phyloP scores from a whole-genome alignment of 1,140 invertebrate species.

The Cheumatopsyche charites region DNA sequence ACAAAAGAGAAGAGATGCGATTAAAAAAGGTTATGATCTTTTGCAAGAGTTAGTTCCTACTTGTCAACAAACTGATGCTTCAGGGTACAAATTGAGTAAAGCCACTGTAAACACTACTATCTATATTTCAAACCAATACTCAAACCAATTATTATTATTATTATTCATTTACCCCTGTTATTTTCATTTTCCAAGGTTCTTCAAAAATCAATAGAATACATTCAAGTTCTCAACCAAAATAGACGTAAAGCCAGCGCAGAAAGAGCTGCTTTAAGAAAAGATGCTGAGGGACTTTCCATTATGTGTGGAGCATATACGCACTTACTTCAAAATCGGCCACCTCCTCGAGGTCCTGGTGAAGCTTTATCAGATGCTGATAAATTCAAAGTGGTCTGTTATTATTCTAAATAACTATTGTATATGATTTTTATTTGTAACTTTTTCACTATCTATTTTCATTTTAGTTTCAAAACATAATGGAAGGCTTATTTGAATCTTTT shows the following conservation, averaged over 20 bases:
- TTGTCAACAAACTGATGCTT: constrained; percentile 86
- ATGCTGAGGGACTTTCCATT: constrained; percentile 91
- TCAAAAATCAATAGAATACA: constrained; percentile 91
- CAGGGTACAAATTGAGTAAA: constrained; percentile 94
- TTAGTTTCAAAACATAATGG: constrained; percentile 95
- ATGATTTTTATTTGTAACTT: background rate
- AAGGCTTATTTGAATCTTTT: constrained; percentile 91
- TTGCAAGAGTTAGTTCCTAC: constrained; percentile 91
- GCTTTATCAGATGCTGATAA: constrained; percentile 93
- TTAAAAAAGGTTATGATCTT: constrained; percentile 94
- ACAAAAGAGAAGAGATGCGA: constrained; percentile 95
- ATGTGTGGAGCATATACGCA: constrained; percentile 95
- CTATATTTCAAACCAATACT: background rate
- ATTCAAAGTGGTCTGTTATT: constrained; percentile 85
- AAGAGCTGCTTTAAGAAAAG: constrained; percentile 89
- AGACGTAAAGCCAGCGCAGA: constrained; percentile 94
- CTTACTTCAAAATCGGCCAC: constrained; percentile 94
- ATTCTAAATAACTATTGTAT: background rate
- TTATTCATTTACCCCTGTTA: background rate
- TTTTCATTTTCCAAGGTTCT: constrained; percentile 63
- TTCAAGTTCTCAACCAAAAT: constrained; percentile 88
- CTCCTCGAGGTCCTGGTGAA: constrained; percentile 84
- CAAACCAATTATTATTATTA: background rate
- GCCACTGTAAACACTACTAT: constrained; percentile 70
- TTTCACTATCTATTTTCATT: constrained; percentile 18